Base-by-base conservation (phyloP, 2,888 invertebrate genomes). In the Temnothorax ravouxi region DNA sequence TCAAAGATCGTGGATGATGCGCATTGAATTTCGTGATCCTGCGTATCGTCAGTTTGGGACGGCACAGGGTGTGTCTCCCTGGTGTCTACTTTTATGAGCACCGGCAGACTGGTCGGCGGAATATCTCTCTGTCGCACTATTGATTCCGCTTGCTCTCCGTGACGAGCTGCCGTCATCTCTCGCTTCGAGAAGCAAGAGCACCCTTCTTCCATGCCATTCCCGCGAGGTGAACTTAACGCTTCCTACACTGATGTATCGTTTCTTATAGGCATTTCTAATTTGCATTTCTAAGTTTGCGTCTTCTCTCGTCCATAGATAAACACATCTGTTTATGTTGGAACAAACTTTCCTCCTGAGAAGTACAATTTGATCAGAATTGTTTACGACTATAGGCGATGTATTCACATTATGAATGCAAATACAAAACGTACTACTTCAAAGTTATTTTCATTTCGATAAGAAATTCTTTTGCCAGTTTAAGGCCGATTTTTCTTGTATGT, bases 121-220 rank as follows among this genome's bases (percentile, higher is more conserved):
- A 47, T 84, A 29, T 44, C 15, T 56, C 34, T 67, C 29, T 59
- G 54, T 79, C 85, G 67, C 85, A 61, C 83, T 88, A 88, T 87
- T 86, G 87, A 88, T 86, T 84, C 86, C 67, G 34, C 25, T 75
- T 11, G 62, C n/a, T 41, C 56, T 41, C 18, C 5, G 18, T 1
- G 11, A 25, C 25, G 41, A 38, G 11, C 11, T 21, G 21, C 29
- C n/a, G 59, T 61, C 15, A 13, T 34, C 18, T 74, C 59, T 74
- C 47, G 29, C 15, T 29, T 61, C 47, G n/a, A n/a, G 59, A 47
- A 47, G n/a, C 59, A 54, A 54, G 52, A 54, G 52, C 52, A 8
- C 38, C 47, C 13, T 47, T 6, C 44, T 34, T 34, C 8, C 15
- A 44, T 15, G 6, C 4, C n/a, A 25, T 74, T 44, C 59, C n/a